These are phyloP conservation scores for Onychomys arenicola DNA, from an alignment of 2,797 vertebrate species.

Conservation along the genomic window DNA sequence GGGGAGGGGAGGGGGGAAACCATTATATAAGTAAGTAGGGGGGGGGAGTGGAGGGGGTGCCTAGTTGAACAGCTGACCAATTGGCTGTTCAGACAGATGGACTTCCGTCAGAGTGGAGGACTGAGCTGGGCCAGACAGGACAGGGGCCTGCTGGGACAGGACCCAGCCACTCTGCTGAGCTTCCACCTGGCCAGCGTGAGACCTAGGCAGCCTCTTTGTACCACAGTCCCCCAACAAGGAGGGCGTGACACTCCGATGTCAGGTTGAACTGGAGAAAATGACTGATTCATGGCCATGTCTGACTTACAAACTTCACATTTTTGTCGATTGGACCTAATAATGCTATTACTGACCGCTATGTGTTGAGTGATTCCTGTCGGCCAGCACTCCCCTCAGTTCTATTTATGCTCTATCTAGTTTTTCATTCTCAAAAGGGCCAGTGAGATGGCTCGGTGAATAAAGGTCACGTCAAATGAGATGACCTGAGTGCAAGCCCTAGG, in stretches of 20 bases:
- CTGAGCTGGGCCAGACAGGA: not conserved
- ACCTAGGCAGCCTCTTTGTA: not conserved
- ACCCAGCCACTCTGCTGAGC: not conserved
- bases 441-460: not conserved
- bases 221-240: not conserved
- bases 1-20: not conserved
- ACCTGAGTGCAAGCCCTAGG: not conserved
- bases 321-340: not conserved
- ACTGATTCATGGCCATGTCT: not conserved
- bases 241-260: not conserved
- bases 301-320: slow-evolving; percentile 1
- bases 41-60: not conserved
- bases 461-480: not conserved
- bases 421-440: not conserved
- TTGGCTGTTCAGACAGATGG: slow-evolving; percentile 4
- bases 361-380: not conserved
- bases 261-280: not conserved
- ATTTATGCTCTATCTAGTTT: not conserved
- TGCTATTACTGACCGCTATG: not conserved
- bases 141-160: not conserved
- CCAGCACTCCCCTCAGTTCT: not conserved
- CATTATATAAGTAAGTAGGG: not conserved
- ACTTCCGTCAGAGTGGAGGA: not conserved
- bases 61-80: not conserved
- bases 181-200: not conserved